Percentiles rank a stretch among this genome's conserved stretches.
Evolutionary conservation across 2,888 invertebrate genomes (phyloP).

Genomic region (Noctua fimbriata): DNA sequence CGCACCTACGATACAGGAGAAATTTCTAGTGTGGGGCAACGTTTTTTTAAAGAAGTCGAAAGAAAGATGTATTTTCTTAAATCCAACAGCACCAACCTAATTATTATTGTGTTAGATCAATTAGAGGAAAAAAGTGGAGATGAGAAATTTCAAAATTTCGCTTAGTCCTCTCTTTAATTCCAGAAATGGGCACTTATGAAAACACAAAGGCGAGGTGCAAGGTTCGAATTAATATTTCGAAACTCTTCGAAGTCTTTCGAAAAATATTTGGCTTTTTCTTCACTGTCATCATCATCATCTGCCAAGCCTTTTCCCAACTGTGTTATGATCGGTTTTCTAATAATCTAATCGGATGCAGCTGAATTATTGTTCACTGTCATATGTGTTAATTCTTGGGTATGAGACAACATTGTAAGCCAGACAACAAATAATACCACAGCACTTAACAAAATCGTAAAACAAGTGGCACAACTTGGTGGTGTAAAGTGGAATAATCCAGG

Average conservation of each 20-base stretch:
- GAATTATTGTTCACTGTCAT: neutral
- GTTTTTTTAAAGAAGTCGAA: no score
- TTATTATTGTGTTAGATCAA: neutral
- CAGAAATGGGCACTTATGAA: neutral
- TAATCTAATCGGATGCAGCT: neutral
- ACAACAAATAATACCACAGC: neutral
- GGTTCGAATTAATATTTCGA: neutral
- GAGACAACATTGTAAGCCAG: neutral
- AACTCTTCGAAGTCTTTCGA: no score
- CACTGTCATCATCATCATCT: neutral
- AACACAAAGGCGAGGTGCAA: neutral
- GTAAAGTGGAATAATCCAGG: constrained; percentile 4
- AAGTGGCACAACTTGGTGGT: neutral
- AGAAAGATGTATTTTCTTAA: neutral
- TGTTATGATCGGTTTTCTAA: neutral
- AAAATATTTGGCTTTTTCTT: neutral
- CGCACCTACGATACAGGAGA: no score
- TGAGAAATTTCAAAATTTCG: neutral
- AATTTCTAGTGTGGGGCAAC: no score
- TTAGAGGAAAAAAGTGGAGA: no score
- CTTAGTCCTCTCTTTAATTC: neutral
- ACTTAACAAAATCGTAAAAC: neutral
- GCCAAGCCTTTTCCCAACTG: neutral
- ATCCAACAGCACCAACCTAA: neutral
- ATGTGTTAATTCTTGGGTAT: neutral